phyloP scores from a whole-genome alignment of 2,113 vertebrate species.

The Limnothrissa miodon region DNA sequence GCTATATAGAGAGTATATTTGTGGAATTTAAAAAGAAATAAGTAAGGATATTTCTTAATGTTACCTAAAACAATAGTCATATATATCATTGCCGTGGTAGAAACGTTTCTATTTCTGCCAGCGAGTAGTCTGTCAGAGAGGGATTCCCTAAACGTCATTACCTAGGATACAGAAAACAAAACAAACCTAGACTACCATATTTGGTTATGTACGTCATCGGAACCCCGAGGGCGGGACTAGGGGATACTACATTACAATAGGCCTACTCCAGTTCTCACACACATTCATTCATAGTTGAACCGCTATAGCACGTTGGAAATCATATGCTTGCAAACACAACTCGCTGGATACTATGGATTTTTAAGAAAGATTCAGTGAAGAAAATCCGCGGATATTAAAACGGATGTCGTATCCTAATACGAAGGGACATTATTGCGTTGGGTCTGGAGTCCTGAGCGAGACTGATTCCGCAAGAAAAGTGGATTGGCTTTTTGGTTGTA shows the following conservation, averaged over 20 bases:
- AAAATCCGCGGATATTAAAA: constrained; percentile 23
- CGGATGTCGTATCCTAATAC: constrained; percentile 47
- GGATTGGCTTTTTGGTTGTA: constrained; percentile 78
- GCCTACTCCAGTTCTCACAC: constrained; percentile 42
- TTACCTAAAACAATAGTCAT: constrained; percentile 63
- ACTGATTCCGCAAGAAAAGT: constrained; percentile 54
- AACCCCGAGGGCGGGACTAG: constrained; percentile 82
- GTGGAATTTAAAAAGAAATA: not conserved
- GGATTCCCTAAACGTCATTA: constrained; percentile 98
- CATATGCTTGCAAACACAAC: constrained; percentile 43
- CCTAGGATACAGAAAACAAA: constrained; percentile 99
- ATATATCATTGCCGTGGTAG: constrained; percentile 68
- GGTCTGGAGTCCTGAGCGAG: constrained; percentile 38
- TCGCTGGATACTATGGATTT: constrained; percentile 67
- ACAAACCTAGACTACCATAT: constrained; percentile 81
- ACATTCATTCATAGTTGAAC: constrained; percentile 89
- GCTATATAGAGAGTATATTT: not conserved
- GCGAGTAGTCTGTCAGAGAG: constrained; percentile 75
- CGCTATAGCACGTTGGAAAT: constrained; percentile 55
- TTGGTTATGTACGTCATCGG: constrained; percentile 99
- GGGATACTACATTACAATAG: constrained; percentile 63
- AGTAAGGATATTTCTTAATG: not conserved
- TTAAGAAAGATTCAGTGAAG: constrained; percentile 41
- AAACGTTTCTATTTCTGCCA: constrained; percentile 75
- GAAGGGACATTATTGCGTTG: constrained; percentile 38